Evolutionary conservation across 2,113 vertebrate genomes (phyloP).

Genomic region (Stictonetta naevosa): DNA sequence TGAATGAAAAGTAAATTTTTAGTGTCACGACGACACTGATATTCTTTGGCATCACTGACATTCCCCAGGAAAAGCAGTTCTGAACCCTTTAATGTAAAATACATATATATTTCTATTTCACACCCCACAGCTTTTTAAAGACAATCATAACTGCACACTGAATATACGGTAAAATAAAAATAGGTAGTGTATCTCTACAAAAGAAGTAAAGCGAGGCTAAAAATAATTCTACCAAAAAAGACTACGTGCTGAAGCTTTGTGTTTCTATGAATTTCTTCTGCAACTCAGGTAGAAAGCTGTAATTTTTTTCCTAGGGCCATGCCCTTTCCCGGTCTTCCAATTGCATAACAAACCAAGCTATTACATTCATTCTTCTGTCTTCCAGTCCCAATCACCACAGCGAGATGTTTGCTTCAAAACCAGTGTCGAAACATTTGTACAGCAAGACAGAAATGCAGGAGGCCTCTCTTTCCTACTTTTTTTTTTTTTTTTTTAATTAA

Average conservation of each 20-base stretch:
- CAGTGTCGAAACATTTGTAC: neutral
- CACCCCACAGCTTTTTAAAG: conserved; percentile 52
- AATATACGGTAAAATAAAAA: conserved; percentile 52
- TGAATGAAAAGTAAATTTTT: neutral
- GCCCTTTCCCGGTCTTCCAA: neutral
- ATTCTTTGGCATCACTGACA: neutral
- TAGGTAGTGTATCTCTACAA: neutral
- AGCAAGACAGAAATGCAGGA: neutral
- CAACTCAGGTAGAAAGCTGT: neutral
- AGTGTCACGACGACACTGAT: conserved; percentile 18
- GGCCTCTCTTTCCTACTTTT: neutral
- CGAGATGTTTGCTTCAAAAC: neutral
- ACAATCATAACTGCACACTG: conserved; percentile 5
- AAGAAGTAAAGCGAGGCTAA: neutral
- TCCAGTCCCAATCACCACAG: neutral
- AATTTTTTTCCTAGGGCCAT: neutral
- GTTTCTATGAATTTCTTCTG: neutral
- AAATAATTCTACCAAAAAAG: neutral
- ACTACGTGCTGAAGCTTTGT: neutral
- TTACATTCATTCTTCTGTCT: neutral
- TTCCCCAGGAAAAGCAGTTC: conserved; percentile 43
- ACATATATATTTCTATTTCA: conserved; percentile 47
- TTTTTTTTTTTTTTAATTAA: neutral
- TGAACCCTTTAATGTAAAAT: conserved; percentile 41
- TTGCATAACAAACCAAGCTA: neutral